Conservation (phyloP, 2,888 invertebrate species). For the Drosophila borealis region DNA sequence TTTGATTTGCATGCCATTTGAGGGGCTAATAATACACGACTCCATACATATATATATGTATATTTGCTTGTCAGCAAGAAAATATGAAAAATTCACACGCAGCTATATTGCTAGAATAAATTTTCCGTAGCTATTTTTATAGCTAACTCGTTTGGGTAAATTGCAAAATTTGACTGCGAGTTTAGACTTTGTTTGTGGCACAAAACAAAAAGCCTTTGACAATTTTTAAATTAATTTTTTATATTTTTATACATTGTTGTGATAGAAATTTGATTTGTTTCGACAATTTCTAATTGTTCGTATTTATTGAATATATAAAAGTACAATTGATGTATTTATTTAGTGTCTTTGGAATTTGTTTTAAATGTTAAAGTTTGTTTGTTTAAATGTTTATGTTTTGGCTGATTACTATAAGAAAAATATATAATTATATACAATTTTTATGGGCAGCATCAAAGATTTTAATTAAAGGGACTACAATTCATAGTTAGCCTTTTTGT, state of each 20-base stretch:
- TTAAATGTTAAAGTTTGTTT: too few species aligned
- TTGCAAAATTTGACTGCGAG: not conserved
- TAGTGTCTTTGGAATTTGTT: too few species aligned
- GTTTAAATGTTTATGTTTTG: too few species aligned
- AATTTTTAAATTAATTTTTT: not conserved
- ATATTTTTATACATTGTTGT: not conserved
- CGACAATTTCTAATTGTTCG: not conserved
- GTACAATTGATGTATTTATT: too few species aligned
- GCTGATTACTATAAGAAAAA: too few species aligned
- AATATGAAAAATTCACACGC: constrained; percentile 25
- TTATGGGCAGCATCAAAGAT: too few species aligned
- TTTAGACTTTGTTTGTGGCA: not conserved
- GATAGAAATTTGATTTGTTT: not conserved
- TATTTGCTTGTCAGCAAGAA: constrained; percentile 19
- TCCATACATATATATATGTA: not conserved
- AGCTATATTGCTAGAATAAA: not conserved
- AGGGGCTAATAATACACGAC: constrained; percentile 15
- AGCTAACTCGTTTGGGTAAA: constrained; percentile 1
- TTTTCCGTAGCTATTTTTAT: not conserved
- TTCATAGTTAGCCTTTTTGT: too few species aligned
- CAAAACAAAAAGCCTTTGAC: not conserved
- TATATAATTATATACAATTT: too few species aligned
- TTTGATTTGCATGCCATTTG: constrained; percentile 32
- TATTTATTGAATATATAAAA: too few species aligned
- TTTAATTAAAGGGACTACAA: too few species aligned